Evolutionary conservation across 2,113 vertebrate genomes (phyloP), one percentile per base, ranked within the genome.

Genomic region (Cololabis saira): DNA sequence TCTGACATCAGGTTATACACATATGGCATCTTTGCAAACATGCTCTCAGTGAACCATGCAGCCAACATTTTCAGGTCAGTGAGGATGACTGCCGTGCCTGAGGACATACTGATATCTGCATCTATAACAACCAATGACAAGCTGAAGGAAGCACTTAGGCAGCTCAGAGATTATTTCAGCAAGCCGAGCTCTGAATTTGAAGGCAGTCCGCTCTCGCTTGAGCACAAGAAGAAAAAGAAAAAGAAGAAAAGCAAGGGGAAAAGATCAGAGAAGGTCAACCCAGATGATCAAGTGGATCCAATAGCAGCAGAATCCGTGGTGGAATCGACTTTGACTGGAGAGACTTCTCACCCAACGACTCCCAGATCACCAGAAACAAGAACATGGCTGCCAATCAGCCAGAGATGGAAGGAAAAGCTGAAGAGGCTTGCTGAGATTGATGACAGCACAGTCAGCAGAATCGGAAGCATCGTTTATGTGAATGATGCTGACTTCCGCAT

Each of bases 11-110:
- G 58, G 18, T 0, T 78, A 0, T 50, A 42, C 8, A 24, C 76
- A 0, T 91, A 85, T 5, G 41, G 21, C 12, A 30, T 88, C 49
- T 67, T 85, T 24, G 71, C 6, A 37, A 82, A 82, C 65, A 62
- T 90, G 12, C 12, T 72, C 4, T 43, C 65, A 50, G 18, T 40
- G 59, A 2, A 75, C 37, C 45, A 80, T 19, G 17, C 49, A 1
- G 49, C 22, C 0, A 14, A 50, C 0, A 42, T 67, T 19, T 68
- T 90, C 5, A 9, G 4, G 49, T 75, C 66, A 18, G 4, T 40
- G 21, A 77, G 71, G 13, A 67, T 91, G 59, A 59, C 10, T 2
- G 73, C 74, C 24, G 72, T 91, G 11, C 85, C 91, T 2, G 81
- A 92, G 0, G 61, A 50, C 11, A 48, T 90, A 42, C 49, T 86